These are phyloP conservation scores for Tetramorium parvispinum DNA, from an alignment of 1,140 invertebrate genomes.

Conservation along the genomic window DNA sequence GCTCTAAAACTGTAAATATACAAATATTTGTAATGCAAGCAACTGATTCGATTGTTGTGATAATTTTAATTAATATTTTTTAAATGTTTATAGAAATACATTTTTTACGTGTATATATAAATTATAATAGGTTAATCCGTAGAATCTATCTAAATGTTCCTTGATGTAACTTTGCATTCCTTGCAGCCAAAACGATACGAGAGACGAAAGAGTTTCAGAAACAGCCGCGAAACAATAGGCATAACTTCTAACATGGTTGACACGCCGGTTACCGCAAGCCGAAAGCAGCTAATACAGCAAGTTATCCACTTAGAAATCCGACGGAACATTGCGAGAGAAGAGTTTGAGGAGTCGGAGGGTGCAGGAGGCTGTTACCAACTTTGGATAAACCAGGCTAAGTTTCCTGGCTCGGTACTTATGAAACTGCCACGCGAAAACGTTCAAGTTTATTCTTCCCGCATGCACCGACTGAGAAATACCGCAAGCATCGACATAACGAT, in stretches of 20 bases:
- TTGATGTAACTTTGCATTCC: constrained; percentile 37
- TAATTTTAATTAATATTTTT: neutral
- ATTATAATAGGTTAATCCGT: neutral
- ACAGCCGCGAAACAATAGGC: constrained; percentile 53
- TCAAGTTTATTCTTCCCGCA: constrained; percentile 70
- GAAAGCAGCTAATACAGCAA: constrained; percentile 79
- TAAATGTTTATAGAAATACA: neutral
- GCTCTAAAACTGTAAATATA: neutral
- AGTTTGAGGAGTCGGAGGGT: constrained; percentile 21
- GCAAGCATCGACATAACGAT: constrained; percentile 76
- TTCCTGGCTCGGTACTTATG: constrained; percentile 67
- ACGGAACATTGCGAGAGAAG: constrained; percentile 74
- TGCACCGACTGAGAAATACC: constrained; percentile 57
- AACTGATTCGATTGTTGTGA: neutral
- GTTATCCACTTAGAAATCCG: constrained; percentile 83
- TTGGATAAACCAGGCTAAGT: constrained; percentile 78
- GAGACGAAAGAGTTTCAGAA: constrained; percentile 48
- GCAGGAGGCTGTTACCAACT: constrained; percentile 75
- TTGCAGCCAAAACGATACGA: constrained; percentile 12
- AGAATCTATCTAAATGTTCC: neutral
- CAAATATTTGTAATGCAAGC: neutral
- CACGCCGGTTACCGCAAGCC: constrained; percentile 63
- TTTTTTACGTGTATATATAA: neutral
- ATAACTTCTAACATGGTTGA: constrained; percentile 51
- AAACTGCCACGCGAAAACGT: constrained; percentile 69